Percentiles rank a stretch among this genome's conserved stretches.
Evolutionary conservation across 2,113 vertebrate species (phyloP).

Genomic region (Gopherus evgoodei): DNA sequence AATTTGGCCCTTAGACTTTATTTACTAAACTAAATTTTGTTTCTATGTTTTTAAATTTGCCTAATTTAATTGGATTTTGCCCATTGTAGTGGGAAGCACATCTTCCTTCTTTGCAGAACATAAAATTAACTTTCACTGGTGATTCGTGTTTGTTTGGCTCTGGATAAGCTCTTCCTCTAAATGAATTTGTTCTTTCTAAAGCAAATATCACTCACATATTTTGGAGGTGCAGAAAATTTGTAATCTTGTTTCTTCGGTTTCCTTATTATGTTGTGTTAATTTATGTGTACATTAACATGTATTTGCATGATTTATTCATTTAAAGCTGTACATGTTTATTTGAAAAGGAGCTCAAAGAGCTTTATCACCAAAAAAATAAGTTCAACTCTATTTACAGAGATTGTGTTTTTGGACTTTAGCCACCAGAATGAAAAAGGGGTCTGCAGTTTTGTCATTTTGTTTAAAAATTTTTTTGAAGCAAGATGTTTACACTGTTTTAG

Average conservation of each 20-base stretch:
- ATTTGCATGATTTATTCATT: constrained; percentile 83
- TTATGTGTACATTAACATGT: constrained; percentile 82
- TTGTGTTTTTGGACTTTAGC: constrained; percentile 66
- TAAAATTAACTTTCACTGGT: constrained; percentile 77
- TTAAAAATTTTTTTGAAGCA: constrained; percentile 48
- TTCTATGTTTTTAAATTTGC: constrained; percentile 65
- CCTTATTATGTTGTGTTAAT: constrained; percentile 81
- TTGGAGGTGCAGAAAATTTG: constrained; percentile 80
- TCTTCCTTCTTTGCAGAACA: constrained; percentile 71
- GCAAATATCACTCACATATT: constrained; percentile 79
- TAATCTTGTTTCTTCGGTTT: constrained; percentile 81
- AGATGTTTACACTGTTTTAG: constrained; percentile 43
- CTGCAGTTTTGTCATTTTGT: constrained; percentile 32
- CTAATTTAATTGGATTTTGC: constrained; percentile 74
- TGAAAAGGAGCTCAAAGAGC: constrained; percentile 71
- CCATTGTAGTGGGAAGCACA: constrained; percentile 68
- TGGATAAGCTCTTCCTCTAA: constrained; percentile 73
- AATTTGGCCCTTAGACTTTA: constrained; percentile 49
- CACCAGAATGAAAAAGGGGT: constrained; percentile 37
- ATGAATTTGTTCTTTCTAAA: constrained; percentile 80
- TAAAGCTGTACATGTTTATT: constrained; percentile 79
- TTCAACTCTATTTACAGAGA: constrained; percentile 54
- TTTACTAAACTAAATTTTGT: constrained; percentile 63
- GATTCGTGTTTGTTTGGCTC: constrained; percentile 77
- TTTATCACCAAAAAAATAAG: constrained; percentile 73